phyloP scores from a whole-genome alignment of 2,888 invertebrate genomes.

The Ptilodon capucinus region DNA sequence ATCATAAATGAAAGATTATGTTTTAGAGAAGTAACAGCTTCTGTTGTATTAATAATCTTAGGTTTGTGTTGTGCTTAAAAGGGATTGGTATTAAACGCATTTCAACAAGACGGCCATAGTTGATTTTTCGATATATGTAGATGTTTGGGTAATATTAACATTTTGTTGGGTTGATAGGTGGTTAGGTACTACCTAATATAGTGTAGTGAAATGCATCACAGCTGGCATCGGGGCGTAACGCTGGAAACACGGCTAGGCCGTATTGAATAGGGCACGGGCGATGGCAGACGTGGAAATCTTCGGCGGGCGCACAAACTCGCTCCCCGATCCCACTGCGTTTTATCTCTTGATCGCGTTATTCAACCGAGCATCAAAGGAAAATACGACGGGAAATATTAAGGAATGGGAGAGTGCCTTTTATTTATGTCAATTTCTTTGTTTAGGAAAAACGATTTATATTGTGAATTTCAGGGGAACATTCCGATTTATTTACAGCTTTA shows the following conservation, averaged over 20 bases:
- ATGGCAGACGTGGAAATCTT: conserved; percentile 30
- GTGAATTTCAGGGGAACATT: conserved; percentile 28
- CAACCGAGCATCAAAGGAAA: conserved; percentile 76
- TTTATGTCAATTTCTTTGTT: conserved; percentile 62
- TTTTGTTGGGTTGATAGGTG: no score
- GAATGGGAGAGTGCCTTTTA: conserved; percentile 61
- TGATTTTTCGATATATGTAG: no score
- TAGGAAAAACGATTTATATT: conserved; percentile 49
- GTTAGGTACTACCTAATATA: no score
- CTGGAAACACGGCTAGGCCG: conserved; percentile 38
- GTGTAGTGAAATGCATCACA: conserved; percentile 19
- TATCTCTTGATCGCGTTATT: conserved; percentile 79
- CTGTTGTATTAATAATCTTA: neutral
- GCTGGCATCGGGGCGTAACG: conserved; percentile 33
- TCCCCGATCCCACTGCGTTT: conserved; percentile 64
- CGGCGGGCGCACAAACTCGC: conserved; percentile 52
- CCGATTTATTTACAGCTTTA: neutral
- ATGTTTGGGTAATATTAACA: no score
- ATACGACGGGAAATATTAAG: conserved; percentile 68
- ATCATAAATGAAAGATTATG: conserved; percentile 20
- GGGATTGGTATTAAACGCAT: no score
- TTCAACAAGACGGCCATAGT: no score
- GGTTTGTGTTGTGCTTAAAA: no score
- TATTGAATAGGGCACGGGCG: conserved; percentile 51
- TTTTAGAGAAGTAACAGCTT: neutral